These are phyloP conservation scores for Apodemia zela DNA, from an alignment of 2,888 invertebrate species.

Conservation along the genomic window DNA sequence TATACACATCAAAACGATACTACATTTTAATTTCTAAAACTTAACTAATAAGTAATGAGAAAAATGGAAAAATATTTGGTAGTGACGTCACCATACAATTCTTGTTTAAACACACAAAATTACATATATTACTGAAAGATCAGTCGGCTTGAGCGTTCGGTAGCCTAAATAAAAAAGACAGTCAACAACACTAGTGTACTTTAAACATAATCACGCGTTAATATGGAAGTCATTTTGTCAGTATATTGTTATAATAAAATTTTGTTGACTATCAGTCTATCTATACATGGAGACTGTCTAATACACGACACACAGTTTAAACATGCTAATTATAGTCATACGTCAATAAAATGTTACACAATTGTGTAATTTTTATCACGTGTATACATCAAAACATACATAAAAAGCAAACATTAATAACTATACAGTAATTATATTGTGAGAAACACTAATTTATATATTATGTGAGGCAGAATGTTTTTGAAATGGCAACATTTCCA, in stretches of 20 bases:
- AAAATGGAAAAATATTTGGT: conserved; percentile 45
- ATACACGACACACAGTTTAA: conserved; percentile 11
- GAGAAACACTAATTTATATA: too few relatives aligned
- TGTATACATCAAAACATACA: neutral
- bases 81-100: conserved; percentile 34
- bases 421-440: neutral
- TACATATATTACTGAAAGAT: conserved; percentile 16
- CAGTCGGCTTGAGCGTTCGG: conserved; percentile 17
- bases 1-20: conserved; percentile 42
- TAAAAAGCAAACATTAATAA: neutral
- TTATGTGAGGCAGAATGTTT: neutral
- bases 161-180: conserved; percentile 15
- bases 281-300: conserved; percentile 3
- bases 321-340: conserved; percentile 16
- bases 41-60: conserved; percentile 38
- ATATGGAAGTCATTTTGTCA: conserved; percentile 14
- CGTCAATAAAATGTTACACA: conserved; percentile 5
- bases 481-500: neutral
- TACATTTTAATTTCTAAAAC: conserved; percentile 28
- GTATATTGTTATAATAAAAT: neutral
- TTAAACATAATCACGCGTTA: conserved; percentile 8
- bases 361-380: neutral
- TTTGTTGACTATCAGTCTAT: conserved; percentile 4
- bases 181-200: conserved; percentile 14
- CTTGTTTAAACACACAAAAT: conserved; percentile 15